Percentiles rank a stretch among this genome's conserved stretches.
Evolutionary conservation across 2,797 vertebrate genomes (phyloP).

Genomic region (Helarctos malayanus): DNA sequence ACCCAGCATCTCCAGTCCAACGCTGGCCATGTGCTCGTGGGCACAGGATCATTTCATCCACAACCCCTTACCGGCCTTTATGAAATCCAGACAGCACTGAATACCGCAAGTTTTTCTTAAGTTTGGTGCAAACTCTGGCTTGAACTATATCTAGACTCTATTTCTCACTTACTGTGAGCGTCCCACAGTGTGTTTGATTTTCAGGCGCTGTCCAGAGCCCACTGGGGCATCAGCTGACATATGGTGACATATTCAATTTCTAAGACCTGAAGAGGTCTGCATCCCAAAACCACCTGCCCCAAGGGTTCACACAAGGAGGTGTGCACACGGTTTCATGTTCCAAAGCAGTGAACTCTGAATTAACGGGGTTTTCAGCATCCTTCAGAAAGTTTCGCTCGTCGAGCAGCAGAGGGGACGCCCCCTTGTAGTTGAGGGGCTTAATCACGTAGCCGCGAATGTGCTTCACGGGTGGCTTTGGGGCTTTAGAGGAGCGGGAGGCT

Average conservation of each 20-base stretch:
- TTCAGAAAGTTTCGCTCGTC: accelerated
- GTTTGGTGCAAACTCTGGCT: not conserved
- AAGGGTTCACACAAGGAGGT: too few relatives aligned
- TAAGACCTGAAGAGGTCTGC: not conserved
- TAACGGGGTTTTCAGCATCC: not conserved
- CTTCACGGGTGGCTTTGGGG: not conserved
- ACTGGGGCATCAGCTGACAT: accelerated
- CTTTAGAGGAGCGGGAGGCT: not conserved
- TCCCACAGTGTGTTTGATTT: not conserved
- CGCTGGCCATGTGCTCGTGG: not conserved
- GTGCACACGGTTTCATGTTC: not conserved
- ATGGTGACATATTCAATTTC: accelerated
- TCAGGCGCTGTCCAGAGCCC: not conserved
- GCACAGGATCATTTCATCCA: not conserved
- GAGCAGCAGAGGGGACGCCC: not conserved
- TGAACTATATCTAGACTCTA: too few relatives aligned
- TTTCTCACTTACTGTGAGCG: not conserved
- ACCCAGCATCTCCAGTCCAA: accelerated
- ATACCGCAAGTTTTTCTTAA: accelerated
- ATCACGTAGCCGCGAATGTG: too few relatives aligned
- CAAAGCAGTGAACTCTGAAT: not conserved
- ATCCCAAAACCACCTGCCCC: not conserved
- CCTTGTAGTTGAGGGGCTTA: not conserved
- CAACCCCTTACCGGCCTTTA: not conserved
- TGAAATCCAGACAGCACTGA: not conserved